Conservation (phyloP, 2,113 vertebrate genomes). For the Brienomyrus brachyistius region DNA sequence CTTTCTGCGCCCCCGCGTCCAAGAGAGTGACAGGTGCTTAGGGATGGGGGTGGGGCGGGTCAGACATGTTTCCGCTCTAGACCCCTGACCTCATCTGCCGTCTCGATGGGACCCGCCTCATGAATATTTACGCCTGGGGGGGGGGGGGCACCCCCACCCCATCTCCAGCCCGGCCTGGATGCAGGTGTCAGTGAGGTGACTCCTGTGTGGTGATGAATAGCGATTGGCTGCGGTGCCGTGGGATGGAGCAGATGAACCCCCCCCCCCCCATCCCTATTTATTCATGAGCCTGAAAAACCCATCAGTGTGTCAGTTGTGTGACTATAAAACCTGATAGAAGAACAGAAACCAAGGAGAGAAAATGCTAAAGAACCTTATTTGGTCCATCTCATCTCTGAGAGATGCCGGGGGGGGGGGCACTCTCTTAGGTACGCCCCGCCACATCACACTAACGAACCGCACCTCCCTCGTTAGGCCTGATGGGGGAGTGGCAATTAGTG, state of each 20-base stretch:
- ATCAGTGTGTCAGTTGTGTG: constrained; percentile 35
- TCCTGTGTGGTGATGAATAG: constrained; percentile 59
- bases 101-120: constrained; percentile 34
- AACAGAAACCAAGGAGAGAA: constrained; percentile 16
- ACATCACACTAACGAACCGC: constrained; percentile 46
- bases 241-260: constrained; percentile 57
- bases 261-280: constrained; percentile 37
- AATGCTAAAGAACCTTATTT: background rate
- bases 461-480: constrained; percentile 44
- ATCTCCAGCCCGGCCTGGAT: constrained; percentile 45
- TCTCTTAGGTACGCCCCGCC: constrained; percentile 8
- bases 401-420: constrained; percentile 35
- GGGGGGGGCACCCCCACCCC: constrained; percentile 34
- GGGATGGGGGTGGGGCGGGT: constrained; percentile 60
- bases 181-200: constrained; percentile 54
- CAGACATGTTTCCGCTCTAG: constrained; percentile 42
- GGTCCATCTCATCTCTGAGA: constrained; percentile 39
- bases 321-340: constrained; percentile 11
- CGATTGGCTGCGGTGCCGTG: constrained; percentile 50
- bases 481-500: constrained; percentile 43
- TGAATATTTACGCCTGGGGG: constrained; percentile 53
- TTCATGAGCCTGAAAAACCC: constrained; percentile 46
- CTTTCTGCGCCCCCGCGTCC: constrained; percentile 24
- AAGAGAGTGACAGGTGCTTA: constrained; percentile 53
- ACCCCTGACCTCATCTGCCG: background rate